phyloP scores from a whole-genome alignment of 2,888 invertebrate species.

The Hydrotaea cyrtoneurina region DNA sequence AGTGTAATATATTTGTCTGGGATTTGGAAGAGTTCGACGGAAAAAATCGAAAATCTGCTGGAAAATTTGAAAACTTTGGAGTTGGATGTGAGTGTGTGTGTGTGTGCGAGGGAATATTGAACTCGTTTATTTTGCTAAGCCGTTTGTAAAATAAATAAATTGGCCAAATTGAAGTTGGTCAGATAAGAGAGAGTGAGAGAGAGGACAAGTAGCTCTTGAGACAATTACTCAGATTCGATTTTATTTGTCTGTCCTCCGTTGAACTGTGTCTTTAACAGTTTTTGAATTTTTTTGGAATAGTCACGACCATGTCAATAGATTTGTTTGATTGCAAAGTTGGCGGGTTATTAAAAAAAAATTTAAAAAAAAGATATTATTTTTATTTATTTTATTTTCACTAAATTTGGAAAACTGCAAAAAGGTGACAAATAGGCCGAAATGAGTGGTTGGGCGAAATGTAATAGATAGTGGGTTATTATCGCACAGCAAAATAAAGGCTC shows the following conservation, averaged over 20 bases:
- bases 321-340: no score
- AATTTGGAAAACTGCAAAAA: no score
- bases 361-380: no score
- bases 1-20: constrained; percentile 45
- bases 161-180: neutral
- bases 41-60: neutral
- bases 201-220: neutral
- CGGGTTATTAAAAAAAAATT: no score
- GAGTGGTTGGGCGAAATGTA: no score
- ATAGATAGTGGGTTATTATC: no score
- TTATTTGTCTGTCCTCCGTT: neutral
- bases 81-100: no score
- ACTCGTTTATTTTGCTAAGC: constrained; percentile 16
- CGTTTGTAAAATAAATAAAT: constrained; percentile 29
- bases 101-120: neutral
- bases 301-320: neutral
- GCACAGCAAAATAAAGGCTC: no score
- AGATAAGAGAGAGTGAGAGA: neutral
- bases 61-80: constrained; percentile 42
- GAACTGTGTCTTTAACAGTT: neutral
- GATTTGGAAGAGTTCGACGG: neutral
- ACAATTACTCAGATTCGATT: neutral
- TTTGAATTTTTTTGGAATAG: neutral
- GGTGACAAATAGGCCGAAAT: no score
- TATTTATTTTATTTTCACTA: no score